A percentile compares a stretch with the other conserved stretches of the same genome.
These are phyloP conservation scores for Pseudomyrmex pallidus DNA, from an alignment of 1,140 invertebrate genomes.

Conservation along the genomic window DNA sequence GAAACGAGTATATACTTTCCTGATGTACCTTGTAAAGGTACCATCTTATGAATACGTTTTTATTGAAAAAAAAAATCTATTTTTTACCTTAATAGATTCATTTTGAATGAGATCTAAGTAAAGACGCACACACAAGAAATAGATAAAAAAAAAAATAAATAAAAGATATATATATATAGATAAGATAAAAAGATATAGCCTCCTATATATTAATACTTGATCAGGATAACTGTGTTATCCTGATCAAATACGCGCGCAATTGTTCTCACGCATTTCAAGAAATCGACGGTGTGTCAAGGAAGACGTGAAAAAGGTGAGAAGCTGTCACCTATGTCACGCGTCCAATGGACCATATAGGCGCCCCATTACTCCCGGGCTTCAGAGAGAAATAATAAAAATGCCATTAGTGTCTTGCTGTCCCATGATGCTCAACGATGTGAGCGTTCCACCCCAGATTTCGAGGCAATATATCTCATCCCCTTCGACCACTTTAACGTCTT, in stretches of 20 bases:
- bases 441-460: constrained; percentile 71
- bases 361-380: constrained; percentile 74
- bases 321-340: constrained; percentile 81
- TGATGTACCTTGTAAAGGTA: neutral
- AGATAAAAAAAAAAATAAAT: neutral
- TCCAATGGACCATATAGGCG: constrained; percentile 82
- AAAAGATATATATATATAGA: too few relatives aligned
- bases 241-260: neutral
- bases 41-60: neutral
- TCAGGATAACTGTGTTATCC: too few relatives aligned
- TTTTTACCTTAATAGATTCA: neutral
- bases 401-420: constrained; percentile 81
- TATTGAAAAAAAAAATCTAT: too few relatives aligned
- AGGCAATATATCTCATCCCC: constrained; percentile 69
- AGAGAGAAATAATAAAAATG: constrained; percentile 84
- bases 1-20: neutral
- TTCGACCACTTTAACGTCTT: constrained; percentile 76
- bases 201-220: too few relatives aligned
- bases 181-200: too few relatives aligned
- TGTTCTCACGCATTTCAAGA: constrained; percentile 14
- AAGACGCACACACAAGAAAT: neutral
- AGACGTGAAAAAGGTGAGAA: constrained; percentile 73
- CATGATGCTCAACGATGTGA: constrained; percentile 69
- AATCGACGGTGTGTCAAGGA: constrained; percentile 12
- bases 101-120: neutral